Percentiles rank a stretch among this genome's conserved stretches.
Evolutionary conservation across 1,140 invertebrate species (phyloP).

Genomic region (Ips typographus): DNA sequence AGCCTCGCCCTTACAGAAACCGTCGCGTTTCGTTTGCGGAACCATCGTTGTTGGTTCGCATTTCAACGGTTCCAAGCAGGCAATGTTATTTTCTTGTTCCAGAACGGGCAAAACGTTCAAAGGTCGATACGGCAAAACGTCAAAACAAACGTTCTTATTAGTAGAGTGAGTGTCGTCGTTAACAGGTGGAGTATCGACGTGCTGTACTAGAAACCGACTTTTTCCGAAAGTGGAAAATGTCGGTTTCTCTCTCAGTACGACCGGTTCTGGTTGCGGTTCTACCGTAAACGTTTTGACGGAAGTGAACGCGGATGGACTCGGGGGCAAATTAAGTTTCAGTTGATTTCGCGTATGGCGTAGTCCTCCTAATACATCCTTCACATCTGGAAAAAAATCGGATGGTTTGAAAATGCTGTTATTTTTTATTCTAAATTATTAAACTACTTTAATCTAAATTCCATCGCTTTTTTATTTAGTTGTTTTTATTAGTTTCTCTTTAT

Average conservation of each 20-base stretch:
- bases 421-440: no score
- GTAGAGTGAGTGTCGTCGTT: slow-evolving; percentile 28
- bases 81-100: slow-evolving; percentile 5
- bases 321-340: slow-evolving; percentile 69
- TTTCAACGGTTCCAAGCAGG: slow-evolving; percentile 29
- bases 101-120: slow-evolving; percentile 22
- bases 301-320: slow-evolving; percentile 53
- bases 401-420: no score
- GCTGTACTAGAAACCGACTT: slow-evolving; percentile 50
- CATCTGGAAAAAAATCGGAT: neutral
- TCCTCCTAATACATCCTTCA: slow-evolving; percentile 59
- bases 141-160: slow-evolving; percentile 49
- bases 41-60: neutral
- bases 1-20: slow-evolving; percentile 58
- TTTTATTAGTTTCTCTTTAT: no score
- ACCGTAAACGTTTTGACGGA: slow-evolving; percentile 44
- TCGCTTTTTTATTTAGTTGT: no score
- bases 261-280: slow-evolving; percentile 41
- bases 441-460: no score
- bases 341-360: slow-evolving; percentile 70
- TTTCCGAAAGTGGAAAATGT: slow-evolving; percentile 52
- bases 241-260: slow-evolving; percentile 46
- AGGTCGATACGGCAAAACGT: slow-evolving; percentile 50
- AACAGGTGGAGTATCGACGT: slow-evolving; percentile 51
- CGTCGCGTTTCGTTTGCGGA: slow-evolving; percentile 37